Evolutionary conservation across 2,113 vertebrate species (phyloP).

Genomic region (Eupsittula cactorum): DNA sequence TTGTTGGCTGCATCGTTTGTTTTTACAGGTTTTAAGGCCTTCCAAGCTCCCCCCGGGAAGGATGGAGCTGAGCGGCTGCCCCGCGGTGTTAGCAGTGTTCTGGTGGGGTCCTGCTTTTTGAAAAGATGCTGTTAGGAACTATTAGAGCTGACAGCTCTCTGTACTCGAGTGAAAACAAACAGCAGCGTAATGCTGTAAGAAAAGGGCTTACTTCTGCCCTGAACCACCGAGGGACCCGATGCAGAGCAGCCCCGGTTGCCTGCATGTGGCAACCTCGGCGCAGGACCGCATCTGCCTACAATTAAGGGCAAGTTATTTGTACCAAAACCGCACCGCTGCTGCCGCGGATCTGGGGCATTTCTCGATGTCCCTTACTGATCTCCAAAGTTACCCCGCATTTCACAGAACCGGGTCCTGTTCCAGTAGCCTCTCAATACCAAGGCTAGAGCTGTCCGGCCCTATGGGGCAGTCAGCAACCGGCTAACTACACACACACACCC

Average conservation of each 20-base stretch:
- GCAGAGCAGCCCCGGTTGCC: not conserved
- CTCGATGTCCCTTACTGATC: not conserved
- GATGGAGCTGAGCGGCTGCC: not conserved
- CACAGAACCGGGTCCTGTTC: slow-evolving; percentile 24
- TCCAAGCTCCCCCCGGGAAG: not conserved
- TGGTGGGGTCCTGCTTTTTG: not conserved
- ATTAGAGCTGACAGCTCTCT: slow-evolving; percentile 18
- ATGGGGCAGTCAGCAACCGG: slow-evolving; percentile 70
- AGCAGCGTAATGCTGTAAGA: not conserved
- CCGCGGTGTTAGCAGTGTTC: not conserved
- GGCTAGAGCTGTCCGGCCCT: slow-evolving; percentile 67
- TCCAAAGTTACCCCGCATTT: not conserved
- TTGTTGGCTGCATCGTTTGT: not conserved
- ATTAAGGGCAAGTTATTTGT: not conserved
- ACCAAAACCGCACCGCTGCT: not conserved
- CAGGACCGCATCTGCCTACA: not conserved
- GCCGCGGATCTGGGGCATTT: not conserved
- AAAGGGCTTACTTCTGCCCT: not conserved
- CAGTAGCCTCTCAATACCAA: slow-evolving; percentile 40
- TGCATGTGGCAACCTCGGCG: not conserved
- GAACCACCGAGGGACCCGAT: not conserved
- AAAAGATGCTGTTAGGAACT: slow-evolving; percentile 29
- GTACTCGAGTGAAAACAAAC: not conserved
- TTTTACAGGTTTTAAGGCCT: slow-evolving; percentile 11
- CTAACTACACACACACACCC: slow-evolving; percentile 66